Evolutionary conservation across 2,888 invertebrate genomes (phyloP).

Genomic region (Ferdinandea cuprea): DNA sequence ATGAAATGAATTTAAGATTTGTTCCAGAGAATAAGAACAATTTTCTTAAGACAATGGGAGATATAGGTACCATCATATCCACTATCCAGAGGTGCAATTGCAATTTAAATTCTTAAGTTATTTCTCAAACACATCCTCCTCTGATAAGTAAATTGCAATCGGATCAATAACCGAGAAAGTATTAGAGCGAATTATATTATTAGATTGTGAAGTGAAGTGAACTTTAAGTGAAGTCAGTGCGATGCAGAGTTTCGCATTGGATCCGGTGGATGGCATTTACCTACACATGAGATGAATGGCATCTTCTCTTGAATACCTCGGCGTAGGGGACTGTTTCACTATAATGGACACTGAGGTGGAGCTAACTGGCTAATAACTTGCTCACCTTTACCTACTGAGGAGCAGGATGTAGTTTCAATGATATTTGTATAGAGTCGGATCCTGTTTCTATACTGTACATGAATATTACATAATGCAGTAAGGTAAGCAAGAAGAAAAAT

Average conservation of each 20-base stretch:
- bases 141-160: too few species aligned
- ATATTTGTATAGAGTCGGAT: not conserved
- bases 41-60: too few species aligned
- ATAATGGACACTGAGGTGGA: not conserved
- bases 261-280: constrained; percentile 70
- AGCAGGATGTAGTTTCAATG: constrained; percentile 40
- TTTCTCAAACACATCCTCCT: too few species aligned
- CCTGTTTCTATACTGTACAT: constrained; percentile 5
- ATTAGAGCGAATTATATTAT: too few species aligned
- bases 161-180: too few species aligned
- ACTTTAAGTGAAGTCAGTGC: constrained; percentile 9
- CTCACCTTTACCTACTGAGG: constrained; percentile 68
- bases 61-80: too few species aligned
- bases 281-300: constrained; percentile 56
- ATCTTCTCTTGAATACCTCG: constrained; percentile 14
- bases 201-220: constrained; percentile 42
- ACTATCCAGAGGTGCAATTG: too few species aligned
- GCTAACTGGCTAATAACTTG: constrained; percentile 9
- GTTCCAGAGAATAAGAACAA: too few species aligned
- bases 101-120: too few species aligned
- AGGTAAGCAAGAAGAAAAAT: too few species aligned
- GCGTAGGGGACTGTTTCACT: not conserved
- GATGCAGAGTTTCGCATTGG: constrained; percentile 4
- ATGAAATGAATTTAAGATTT: too few species aligned
- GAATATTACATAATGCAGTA: not conserved